Evolutionary conservation across 2,888 invertebrate species (phyloP).

Genomic region (Plagodis dolabraria): DNA sequence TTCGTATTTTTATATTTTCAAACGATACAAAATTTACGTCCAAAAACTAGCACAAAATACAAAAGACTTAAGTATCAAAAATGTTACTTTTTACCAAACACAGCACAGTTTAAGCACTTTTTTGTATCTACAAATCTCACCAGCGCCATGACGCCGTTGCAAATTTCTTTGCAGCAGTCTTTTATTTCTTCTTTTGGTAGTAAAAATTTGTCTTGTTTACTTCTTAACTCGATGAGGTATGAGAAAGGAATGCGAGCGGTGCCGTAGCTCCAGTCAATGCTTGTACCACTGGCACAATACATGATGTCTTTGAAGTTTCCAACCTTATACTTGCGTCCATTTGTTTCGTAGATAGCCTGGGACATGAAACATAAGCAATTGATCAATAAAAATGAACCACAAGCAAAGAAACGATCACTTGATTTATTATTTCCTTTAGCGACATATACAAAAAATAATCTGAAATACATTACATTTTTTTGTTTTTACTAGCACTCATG

Average conservation of each 20-base stretch:
- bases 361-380: conserved; percentile 32
- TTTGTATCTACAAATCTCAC: conserved; percentile 63
- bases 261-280: conserved; percentile 79
- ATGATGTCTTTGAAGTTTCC: conserved; percentile 77
- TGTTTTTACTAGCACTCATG: too few species aligned
- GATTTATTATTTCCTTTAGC: too few species aligned
- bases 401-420: not conserved
- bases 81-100: conserved; percentile 40
- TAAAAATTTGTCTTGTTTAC: conserved; percentile 66
- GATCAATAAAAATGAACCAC: too few species aligned
- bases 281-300: conserved; percentile 75
- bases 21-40: conserved; percentile 21
- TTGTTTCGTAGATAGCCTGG: conserved; percentile 73
- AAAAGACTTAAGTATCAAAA: not conserved
- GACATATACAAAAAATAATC: too few species aligned
- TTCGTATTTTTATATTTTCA: conserved; percentile 5
- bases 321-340: conserved; percentile 74
- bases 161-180: conserved; percentile 66
- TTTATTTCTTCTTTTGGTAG: conserved; percentile 67
- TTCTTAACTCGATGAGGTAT: conserved; percentile 71
- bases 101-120: conserved; percentile 58
- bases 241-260: conserved; percentile 73
- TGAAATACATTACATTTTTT: too few species aligned
- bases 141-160: conserved; percentile 65
- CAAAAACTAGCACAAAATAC: not conserved